These are phyloP conservation scores for Porites cylindrica DNA, from an alignment of 92 coral and sea anemone species.

Conservation along the genomic window DNA sequence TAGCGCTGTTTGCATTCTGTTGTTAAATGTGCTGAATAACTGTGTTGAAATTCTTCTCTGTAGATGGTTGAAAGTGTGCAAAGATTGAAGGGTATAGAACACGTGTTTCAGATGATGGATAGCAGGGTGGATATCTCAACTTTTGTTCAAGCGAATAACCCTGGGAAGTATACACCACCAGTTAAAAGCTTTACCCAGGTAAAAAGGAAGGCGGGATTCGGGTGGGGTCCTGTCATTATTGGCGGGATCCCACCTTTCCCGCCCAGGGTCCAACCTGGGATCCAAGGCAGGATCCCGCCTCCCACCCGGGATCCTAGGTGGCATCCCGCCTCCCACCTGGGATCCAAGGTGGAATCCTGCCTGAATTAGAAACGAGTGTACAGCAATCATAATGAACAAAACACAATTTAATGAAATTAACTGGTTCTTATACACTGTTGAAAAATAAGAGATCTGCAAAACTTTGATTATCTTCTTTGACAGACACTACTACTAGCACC, in stretches of 20 bases:
- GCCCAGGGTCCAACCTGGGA: neutral
- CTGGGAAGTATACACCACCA: slow-evolving; percentile 59
- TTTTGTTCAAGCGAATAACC: slow-evolving; percentile 74
- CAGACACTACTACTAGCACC: too few relatives aligned
- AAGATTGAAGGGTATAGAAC: slow-evolving; percentile 74
- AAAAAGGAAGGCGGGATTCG: too few relatives aligned
- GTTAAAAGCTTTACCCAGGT: slow-evolving; percentile 31
- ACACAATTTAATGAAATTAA: too few relatives aligned
- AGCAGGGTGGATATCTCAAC: slow-evolving; percentile 65
- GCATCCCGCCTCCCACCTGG: neutral
- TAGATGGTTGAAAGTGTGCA: slow-evolving; percentile 73
- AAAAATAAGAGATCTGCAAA: neutral
- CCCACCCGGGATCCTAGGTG: too few relatives aligned
- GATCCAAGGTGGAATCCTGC: neutral
- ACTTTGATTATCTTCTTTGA: neutral
- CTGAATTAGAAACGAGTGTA: neutral
- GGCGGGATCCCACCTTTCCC: neutral
- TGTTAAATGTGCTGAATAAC: neutral
- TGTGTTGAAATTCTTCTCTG: neutral
- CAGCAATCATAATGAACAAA: neutral
- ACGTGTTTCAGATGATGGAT: slow-evolving; percentile 78
- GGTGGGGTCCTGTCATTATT: too few relatives aligned
- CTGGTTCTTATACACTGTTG: neutral
- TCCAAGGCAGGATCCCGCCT: neutral
- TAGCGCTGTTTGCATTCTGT: too few relatives aligned